Base-by-base conservation (phyloP, 64 coral and sea anemone genomes). In the Actinia equina region DNA sequence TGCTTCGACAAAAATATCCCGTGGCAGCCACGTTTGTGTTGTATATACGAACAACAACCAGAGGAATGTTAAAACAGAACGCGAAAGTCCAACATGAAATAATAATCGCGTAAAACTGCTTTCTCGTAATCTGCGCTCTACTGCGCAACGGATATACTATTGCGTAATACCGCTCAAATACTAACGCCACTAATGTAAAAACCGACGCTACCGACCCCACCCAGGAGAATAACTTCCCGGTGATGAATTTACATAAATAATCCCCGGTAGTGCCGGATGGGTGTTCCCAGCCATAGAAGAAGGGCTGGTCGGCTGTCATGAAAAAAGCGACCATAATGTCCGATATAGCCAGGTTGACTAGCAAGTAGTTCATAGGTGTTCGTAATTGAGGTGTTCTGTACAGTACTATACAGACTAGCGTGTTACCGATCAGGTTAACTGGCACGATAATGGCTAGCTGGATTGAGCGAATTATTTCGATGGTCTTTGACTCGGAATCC, bases 151-250 rank as follows among this genome's bases (percentile, higher is more conserved):
- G 88, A 46, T 82, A 44, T 1, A 89, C 88, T 67, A 89, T 89
- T 18, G 88, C 88, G 42, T 89, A 89, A 58, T 77, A 89, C 59
- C 88, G 59, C 52, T 89, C 88, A 67, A 89, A 89, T n/a, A 58
- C 88, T 17, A 89, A 19, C 6, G 79, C 88, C 20, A 83, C 16
- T 19, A 89, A 43, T 23, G 88, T 89, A 17, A 80, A 89, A 16
- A 83, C 78, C 2, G 88, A 89, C 41, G 88, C 88, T 42, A 89
- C 88, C 11, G 88, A 89, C 17, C 88, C 88, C 58, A 89, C 88
- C 88, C 88, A 89, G 17, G 88, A 26, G n/a, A 89, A 78, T 43
- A 67, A 11, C 79, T 89, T 89, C 44, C 88, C 88, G 17, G 88
- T 89, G 13, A 89, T 25, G 88, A 89, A 61, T 59, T 89, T 89